Evolutionary conservation across 1,140 invertebrate genomes (phyloP), one percentile per base, ranked within the genome.

Genomic region (Orchestia grillus): DNA sequence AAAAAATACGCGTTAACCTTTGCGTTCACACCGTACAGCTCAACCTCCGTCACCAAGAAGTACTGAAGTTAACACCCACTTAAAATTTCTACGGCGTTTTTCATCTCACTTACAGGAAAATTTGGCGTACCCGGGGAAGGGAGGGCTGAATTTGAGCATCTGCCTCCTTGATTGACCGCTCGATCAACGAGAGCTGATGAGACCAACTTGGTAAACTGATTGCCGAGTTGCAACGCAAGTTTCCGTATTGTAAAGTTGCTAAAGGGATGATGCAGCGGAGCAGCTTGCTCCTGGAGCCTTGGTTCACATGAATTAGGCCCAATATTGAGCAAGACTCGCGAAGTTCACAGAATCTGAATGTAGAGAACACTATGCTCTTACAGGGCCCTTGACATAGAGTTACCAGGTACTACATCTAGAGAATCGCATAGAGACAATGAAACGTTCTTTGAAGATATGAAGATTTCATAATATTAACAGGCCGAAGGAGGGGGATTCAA

Each of bases 121-220:
- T 44, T 90, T 90, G 88, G 88, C 41, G 36, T 42, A 11, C 11
- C 28, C 15, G 36, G 4, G 36, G 36, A n/a, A n/a, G n/a, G n/a
- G 41, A 43, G 41, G 88, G n/a, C 88, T 41, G 41, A 90, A 90
- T 19, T 42, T 90, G n/a, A 44, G 88, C 88, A 90, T 42, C 88
- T 90, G 88, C 88, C 15, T 44, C 41, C 43, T 90, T 42, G 88
- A 90, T 90, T 90, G 88, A 90, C 88, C 88, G 88, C 88, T 90
- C 88, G 88, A 90, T 90, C 88, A 90, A 90, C 88, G 88, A 90
- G 88, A 41, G 4, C 88, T 90, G 88, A 90, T 90, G 41, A 90
- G 43, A 44, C 88, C 88, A 90, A 90, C 88, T 90, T 90, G 43
- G n/a, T 90, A 90, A 90, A 90, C 42, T 90, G 88, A 90, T 90